Conservation (phyloP, 37 sponge, comb jelly and placozoan species). For the Axinella damicornis region DNA sequence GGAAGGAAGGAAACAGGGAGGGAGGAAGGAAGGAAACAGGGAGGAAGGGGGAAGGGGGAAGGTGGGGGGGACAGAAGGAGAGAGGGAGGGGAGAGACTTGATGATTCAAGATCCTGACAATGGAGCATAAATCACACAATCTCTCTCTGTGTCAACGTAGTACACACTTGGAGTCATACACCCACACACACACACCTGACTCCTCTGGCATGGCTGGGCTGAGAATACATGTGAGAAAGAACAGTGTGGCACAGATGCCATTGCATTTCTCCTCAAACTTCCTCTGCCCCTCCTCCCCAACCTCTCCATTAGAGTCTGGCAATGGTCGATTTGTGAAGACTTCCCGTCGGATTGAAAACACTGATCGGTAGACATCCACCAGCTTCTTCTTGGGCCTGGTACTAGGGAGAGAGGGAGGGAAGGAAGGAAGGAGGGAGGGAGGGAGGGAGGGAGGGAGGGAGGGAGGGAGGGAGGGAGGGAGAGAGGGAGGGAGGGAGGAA, state of each 20-base stretch:
- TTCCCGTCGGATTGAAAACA: constrained; percentile 57
- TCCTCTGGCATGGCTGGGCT: constrained; percentile 61
- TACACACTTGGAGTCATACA: not conserved
- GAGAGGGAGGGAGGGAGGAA: not conserved
- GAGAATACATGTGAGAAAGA: constrained; percentile 57
- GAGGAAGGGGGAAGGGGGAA: too few relatives aligned
- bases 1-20: not conserved
- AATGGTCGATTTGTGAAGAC: constrained; percentile 64
- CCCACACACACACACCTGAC: constrained; percentile 13
- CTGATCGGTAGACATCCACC: constrained; percentile 66
- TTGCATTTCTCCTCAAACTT: constrained; percentile 41
- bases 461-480: not conserved
- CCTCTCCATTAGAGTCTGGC: constrained; percentile 9
- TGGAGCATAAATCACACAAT: too few relatives aligned
- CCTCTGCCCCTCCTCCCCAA: constrained; percentile 3
- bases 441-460: not conserved
- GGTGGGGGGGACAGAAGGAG: not conserved
- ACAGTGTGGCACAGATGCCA: constrained; percentile 64
- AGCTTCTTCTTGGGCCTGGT: constrained; percentile 50
- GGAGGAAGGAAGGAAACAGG: not conserved
- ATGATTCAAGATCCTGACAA: too few relatives aligned
- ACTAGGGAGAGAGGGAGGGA: not conserved
- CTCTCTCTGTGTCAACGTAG: too few relatives aligned
- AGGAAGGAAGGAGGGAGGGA: not conserved
- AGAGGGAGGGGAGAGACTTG: not conserved